phyloP scores from a whole-genome alignment of 92 coral and sea anemone species.

The Virgularia gustaviana region DNA sequence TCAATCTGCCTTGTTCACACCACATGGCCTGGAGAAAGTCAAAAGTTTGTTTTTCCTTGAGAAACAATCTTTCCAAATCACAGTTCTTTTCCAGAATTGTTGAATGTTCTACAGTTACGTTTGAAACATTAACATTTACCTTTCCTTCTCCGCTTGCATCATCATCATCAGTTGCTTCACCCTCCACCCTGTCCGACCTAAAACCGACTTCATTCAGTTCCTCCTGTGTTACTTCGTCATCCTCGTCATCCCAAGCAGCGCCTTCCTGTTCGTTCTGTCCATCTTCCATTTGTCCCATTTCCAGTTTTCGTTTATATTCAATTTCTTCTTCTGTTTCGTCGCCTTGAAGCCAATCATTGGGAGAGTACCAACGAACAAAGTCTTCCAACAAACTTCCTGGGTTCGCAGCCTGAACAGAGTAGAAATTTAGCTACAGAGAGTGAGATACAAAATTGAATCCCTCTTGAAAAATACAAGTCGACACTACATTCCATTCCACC shows the following conservation, averaged over 20 bases:
- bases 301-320: constrained; percentile 58
- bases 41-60: too few species aligned
- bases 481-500: background rate
- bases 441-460: background rate
- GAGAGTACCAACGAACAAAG: constrained; percentile 98
- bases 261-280: constrained; percentile 46
- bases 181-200: too few species aligned
- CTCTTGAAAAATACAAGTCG: background rate
- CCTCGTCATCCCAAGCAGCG: constrained; percentile 77
- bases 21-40: too few species aligned
- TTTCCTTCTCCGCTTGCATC: too few species aligned
- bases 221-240: constrained; percentile 64
- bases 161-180: too few species aligned
- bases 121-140: too few species aligned
- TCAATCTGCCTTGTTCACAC: constrained; percentile 86
- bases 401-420: constrained; percentile 72
- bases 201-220: constrained; percentile 49
- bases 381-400: constrained; percentile 93
- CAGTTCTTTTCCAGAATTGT: too few species aligned
- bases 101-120: too few species aligned
- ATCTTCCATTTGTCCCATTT: constrained; percentile 4
- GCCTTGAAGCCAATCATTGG: constrained; percentile 94
- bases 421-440: background rate
- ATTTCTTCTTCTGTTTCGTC: constrained; percentile 85
- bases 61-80: too few species aligned